These are phyloP conservation scores for Borostomias antarcticus DNA, from an alignment of 2,797 vertebrate species.

Conservation along the genomic window DNA sequence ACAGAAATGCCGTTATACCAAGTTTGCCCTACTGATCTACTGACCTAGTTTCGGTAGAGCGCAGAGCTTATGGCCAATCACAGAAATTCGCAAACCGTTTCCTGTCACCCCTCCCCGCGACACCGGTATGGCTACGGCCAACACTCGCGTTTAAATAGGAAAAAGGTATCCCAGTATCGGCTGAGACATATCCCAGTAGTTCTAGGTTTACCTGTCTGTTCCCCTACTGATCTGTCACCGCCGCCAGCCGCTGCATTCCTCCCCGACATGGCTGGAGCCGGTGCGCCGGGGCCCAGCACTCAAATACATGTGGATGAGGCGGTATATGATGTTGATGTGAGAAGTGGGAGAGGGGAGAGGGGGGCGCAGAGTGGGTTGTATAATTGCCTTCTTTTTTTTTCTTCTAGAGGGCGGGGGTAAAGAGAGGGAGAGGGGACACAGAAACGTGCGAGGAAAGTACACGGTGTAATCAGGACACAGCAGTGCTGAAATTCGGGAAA, in stretches of 20 bases:
- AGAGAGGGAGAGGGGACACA: not conserved
- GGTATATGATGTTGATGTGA: constrained; percentile 37
- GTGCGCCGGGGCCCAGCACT: constrained; percentile 71
- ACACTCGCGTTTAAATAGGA: not conserved
- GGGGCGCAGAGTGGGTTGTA: constrained; percentile 5
- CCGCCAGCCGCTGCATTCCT: constrained; percentile 69
- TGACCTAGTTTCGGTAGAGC: constrained; percentile 79
- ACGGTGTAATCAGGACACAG: constrained; percentile 31
- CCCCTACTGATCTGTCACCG: constrained; percentile 74
- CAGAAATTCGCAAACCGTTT: constrained; percentile 37
- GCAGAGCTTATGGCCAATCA: constrained; percentile 55
- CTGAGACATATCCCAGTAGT: not conserved
- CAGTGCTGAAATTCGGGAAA: constrained; percentile 35
- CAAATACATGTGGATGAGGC: constrained; percentile 74
- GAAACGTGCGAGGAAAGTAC: constrained; percentile 24
- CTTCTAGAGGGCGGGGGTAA: constrained; percentile 23
- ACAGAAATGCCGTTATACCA: not conserved
- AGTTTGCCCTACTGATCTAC: constrained; percentile 83
- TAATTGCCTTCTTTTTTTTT: constrained; percentile 28
- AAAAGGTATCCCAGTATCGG: not conserved
- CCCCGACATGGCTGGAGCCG: constrained; percentile 82
- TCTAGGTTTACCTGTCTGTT: constrained; percentile 69
- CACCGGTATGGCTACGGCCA: not conserved
- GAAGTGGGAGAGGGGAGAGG: constrained; percentile 10
- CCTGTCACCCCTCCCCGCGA: constrained; percentile 28